Evolutionary conservation across 2,797 vertebrate species (phyloP).

Genomic region (Gallinago nigripennis): DNA sequence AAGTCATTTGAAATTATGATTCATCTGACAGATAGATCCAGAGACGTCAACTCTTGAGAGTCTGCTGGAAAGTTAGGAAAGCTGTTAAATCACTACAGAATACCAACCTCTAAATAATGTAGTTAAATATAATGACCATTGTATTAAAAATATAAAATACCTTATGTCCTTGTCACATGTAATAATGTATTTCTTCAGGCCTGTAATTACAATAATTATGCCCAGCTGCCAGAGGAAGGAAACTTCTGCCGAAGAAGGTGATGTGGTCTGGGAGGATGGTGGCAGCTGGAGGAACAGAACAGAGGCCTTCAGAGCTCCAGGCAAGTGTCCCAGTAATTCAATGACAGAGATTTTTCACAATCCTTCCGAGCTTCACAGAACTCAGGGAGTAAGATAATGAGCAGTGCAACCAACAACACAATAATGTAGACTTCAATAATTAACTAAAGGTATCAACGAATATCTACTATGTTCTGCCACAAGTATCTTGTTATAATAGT

Average conservation of each 20-base stretch:
- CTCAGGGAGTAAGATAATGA: neutral
- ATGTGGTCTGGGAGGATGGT: rapidly evolving
- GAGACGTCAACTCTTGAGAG: neutral
- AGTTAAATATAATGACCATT: neutral
- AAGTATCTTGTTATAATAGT: neutral
- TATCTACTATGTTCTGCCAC: neutral
- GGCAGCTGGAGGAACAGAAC: neutral
- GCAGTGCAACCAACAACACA: neutral
- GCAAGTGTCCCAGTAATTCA: neutral
- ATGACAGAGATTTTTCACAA: neutral
- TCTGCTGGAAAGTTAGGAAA: neutral
- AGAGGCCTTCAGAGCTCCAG: neutral
- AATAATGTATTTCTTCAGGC: neutral
- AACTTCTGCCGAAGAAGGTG: neutral
- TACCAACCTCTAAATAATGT: neutral
- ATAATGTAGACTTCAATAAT: neutral
- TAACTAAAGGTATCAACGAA: neutral
- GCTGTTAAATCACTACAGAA: neutral
- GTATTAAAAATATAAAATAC: neutral
- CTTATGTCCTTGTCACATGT: neutral
- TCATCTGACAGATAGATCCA: neutral
- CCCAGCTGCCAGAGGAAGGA: neutral
- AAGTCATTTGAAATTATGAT: neutral
- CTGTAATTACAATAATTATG: neutral
- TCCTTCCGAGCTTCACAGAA: neutral